These are phyloP conservation scores for Drosophila lini DNA, from an alignment of 1,140 invertebrate species.

Conservation along the genomic window DNA sequence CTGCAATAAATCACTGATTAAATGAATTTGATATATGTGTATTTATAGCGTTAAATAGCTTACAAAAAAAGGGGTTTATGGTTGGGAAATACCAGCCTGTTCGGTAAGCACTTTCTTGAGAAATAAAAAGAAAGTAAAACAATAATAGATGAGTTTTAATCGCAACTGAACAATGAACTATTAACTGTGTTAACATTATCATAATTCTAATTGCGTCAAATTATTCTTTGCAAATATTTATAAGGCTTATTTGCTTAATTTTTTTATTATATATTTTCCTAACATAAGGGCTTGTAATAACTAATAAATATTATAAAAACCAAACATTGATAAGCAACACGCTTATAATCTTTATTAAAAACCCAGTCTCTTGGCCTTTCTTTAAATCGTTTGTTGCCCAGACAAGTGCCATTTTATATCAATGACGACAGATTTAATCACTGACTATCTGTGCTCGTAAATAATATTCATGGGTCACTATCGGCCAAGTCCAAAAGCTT, in stretches of 20 bases:
- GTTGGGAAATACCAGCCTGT: neutral
- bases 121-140: neutral
- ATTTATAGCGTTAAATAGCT: neutral
- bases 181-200: too few species aligned
- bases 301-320: neutral
- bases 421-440: constrained; percentile 23
- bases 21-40: neutral
- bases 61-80: neutral
- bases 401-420: constrained; percentile 13
- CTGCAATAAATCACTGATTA: constrained; percentile 32
- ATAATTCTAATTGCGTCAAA: neutral
- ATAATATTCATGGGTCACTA: constrained; percentile 10
- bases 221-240: neutral
- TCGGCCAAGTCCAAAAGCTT: constrained; percentile 1
- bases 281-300: neutral
- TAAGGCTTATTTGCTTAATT: neutral
- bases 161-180: neutral
- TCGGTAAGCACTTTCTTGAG: neutral
- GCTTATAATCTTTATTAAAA: constrained; percentile 4
- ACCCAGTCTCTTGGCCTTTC: constrained; percentile 18
- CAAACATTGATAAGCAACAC: neutral
- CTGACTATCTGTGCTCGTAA: constrained; percentile 22
- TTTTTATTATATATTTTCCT: neutral
- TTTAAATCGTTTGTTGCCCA: constrained; percentile 30
- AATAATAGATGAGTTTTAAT: neutral